Conservation (phyloP, 2,113 vertebrate genomes). For the Hypomesus transpacificus region DNA sequence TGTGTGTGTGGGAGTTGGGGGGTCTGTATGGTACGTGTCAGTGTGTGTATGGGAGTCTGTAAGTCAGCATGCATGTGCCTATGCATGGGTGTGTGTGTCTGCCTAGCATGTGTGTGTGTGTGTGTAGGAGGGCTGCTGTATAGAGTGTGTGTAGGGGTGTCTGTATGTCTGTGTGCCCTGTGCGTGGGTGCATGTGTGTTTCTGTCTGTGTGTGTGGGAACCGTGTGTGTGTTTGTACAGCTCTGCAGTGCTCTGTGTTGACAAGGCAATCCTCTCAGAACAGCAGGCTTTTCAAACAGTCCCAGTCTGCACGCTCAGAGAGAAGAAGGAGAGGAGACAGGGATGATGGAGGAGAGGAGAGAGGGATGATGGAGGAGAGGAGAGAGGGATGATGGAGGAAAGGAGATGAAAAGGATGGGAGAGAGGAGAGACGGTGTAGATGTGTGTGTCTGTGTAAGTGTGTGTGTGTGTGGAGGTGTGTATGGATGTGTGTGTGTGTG, state of each 20-base stretch:
- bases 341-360: neutral
- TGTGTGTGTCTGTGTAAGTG: neutral
- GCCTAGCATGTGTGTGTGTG: neutral
- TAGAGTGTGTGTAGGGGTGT: neutral
- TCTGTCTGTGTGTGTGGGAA: neutral
- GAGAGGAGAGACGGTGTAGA: neutral
- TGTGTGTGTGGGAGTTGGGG: too few species aligned
- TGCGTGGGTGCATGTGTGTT: neutral
- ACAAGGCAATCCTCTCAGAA: neutral
- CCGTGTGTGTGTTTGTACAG: neutral
- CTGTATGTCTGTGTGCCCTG: neutral
- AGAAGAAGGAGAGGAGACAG: neutral
- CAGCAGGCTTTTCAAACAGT: neutral
- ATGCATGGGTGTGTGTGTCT: neutral
- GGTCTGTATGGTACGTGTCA: too few species aligned
- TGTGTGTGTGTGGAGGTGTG: neutral
- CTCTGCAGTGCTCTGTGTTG: neutral
- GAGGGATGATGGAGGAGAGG: neutral
- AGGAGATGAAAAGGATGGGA: neutral
- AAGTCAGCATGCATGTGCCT: neutral
- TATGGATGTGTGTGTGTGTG: neutral
- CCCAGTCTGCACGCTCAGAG: neutral
- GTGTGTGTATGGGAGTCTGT: too few species aligned
- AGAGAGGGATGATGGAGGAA: neutral
- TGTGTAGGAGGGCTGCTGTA: neutral